Evolutionary conservation across 2,888 invertebrate species (phyloP), one percentile per base, ranked within the genome.

Genomic region (Metacarcinus magister): DNA sequence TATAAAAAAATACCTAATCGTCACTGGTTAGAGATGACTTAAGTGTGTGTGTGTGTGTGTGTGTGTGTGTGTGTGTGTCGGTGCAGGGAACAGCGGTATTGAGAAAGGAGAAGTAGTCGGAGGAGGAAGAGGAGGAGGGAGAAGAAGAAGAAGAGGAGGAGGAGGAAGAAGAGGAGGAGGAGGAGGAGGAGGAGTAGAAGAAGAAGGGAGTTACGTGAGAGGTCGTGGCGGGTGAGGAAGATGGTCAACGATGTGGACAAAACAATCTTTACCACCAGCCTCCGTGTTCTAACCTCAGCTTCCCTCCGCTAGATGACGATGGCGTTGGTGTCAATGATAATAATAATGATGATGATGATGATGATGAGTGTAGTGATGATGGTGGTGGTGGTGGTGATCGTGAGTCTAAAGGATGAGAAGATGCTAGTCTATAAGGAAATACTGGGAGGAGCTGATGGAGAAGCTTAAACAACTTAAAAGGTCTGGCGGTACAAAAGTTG

Each of bases 1-100:
- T 7, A 19, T 28, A 82, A 32, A 23, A 32, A 23, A 67, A 67
- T 16, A 16, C 23, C 19, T 67, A 23, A 67, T 67, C n/a, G 4
- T 67, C 32, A 28, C 3, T 82, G 82, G 5, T 13, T 67, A n/a
- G 16, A n/a, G 48, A 43, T 93, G 32, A 32, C 32, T 32, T 82
- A 7, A 32, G 91, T 43, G 91, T 91, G 91, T 91, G 91, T 91
- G 91, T 44, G 91, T 44, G 91, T 44, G 46, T 91, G 91, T 91
- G 91, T 44, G 82, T 82, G 82, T 82, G 28, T n/a, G 82, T 82
- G 28, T n/a, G 32, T 82, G 32, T 5, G 28, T 32, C 7, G 28
- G 28, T 82, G 13, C 32, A 67, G 23, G 67, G 67, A 67, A 67
- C 67, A 67, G 67, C n/a, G 67, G n/a, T n/a, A 67, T 67, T 67